phyloP scores from a whole-genome alignment of 2,888 invertebrate genomes.

The Tortrix viridana region DNA sequence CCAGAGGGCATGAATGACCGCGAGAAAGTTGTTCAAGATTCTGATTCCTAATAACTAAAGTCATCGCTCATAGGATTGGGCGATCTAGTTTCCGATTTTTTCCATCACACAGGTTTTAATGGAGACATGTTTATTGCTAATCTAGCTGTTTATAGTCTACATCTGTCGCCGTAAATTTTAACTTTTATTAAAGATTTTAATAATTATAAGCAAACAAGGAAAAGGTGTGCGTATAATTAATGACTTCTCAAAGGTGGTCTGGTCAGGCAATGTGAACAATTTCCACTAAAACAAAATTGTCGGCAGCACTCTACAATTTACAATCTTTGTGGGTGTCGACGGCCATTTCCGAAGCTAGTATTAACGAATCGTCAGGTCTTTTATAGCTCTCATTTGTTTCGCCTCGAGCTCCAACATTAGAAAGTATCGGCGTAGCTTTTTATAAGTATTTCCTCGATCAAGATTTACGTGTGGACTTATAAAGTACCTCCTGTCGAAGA shows the following conservation, averaged over 20 bases:
- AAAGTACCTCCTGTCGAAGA: slow-evolving; percentile 46
- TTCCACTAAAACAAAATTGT: slow-evolving; percentile 29
- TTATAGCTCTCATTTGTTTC: slow-evolving; percentile 71
- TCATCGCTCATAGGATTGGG: slow-evolving; percentile 51
- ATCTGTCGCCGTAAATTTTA: slow-evolving; percentile 10
- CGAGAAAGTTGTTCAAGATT: slow-evolving; percentile 72
- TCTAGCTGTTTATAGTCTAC: slow-evolving; percentile 21
- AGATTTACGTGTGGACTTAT: slow-evolving; percentile 71
- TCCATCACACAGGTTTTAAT: slow-evolving; percentile 57
- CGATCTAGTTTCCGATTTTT: slow-evolving; percentile 59
- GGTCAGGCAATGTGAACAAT: slow-evolving; percentile 29
- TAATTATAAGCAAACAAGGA: slow-evolving; percentile 8
- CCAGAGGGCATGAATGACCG: slow-evolving; percentile 52
- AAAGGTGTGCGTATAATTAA: slow-evolving; percentile 7
- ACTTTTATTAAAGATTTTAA: slow-evolving; percentile 1
- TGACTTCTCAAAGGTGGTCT: slow-evolving; percentile 24
- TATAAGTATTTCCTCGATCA: slow-evolving; percentile 62
- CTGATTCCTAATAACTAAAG: slow-evolving; percentile 61
- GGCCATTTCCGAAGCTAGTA: slow-evolving; percentile 48
- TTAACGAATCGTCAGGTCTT: slow-evolving; percentile 62
- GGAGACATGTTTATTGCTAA: slow-evolving; percentile 39
- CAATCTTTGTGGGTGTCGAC: slow-evolving; percentile 46
- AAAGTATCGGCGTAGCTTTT: slow-evolving; percentile 65
- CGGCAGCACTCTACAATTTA: slow-evolving; percentile 36
- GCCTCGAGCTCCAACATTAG: slow-evolving; percentile 78